These are phyloP conservation scores for Choloepus didactylus DNA, from an alignment of 2,797 vertebrate genomes.

Conservation along the genomic window DNA sequence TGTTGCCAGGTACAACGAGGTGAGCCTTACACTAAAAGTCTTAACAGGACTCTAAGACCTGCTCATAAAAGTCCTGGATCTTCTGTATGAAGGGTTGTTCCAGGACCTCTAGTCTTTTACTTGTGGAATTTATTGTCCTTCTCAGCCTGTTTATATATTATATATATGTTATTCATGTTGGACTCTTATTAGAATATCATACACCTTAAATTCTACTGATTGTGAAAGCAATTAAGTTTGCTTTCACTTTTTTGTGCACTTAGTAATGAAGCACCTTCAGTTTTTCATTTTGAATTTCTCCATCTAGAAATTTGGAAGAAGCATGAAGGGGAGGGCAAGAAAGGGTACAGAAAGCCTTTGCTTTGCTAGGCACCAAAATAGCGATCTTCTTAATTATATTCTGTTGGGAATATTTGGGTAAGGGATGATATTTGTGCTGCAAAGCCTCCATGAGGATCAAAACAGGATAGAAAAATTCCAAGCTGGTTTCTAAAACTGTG, in stretches of 20 bases:
- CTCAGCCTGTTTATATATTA: neutral
- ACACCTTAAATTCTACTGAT: conserved; percentile 6
- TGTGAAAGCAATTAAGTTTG: neutral
- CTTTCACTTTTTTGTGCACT: neutral
- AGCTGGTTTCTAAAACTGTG: neutral
- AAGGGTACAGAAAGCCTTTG: neutral
- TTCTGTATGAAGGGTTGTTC: neutral
- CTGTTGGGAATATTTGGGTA: neutral
- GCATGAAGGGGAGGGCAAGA: neutral
- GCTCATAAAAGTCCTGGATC: neutral
- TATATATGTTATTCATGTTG: neutral
- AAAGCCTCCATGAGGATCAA: neutral
- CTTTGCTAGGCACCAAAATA: neutral
- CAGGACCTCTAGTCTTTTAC: neutral
- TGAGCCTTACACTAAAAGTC: neutral
- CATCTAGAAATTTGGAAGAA: conserved; percentile 2
- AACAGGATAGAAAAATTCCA: conserved; percentile 6
- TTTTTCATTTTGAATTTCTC: neutral
- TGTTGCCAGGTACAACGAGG: neutral
- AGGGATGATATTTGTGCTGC: neutral
- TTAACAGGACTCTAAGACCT: neutral
- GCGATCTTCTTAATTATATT: neutral
- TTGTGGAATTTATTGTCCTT: conserved; percentile 19
- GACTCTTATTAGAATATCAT: neutral
- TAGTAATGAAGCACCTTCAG: neutral